phyloP scores from a whole-genome alignment of 2,888 invertebrate species.

The Deilephila porcellus region DNA sequence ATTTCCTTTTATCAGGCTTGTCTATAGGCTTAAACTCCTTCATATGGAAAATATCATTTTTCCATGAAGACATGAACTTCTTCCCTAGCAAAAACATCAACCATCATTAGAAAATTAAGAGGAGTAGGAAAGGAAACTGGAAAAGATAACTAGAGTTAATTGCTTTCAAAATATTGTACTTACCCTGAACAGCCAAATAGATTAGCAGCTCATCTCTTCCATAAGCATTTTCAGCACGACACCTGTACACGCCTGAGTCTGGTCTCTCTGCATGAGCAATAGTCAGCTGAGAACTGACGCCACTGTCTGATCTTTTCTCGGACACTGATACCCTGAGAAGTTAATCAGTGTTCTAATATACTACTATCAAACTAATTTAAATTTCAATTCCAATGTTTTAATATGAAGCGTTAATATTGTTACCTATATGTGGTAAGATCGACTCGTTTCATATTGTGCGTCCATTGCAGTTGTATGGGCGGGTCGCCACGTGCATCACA shows the following conservation, averaged over 20 bases:
- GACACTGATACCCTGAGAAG: constrained; percentile 84
- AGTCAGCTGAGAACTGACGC: constrained; percentile 88
- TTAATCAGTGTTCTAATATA: too few relatives aligned
- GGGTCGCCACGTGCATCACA: constrained; percentile 93
- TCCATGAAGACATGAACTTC: too few relatives aligned
- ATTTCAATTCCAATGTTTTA: too few relatives aligned
- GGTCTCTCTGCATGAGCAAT: constrained; percentile 88
- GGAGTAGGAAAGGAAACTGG: too few relatives aligned
- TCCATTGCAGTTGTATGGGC: constrained; percentile 93
- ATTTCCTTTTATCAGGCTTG: too few relatives aligned
- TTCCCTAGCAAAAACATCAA: too few relatives aligned
- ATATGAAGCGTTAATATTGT: too few relatives aligned
- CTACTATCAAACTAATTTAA: too few relatives aligned
- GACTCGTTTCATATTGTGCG: constrained; percentile 88
- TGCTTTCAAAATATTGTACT: not conserved
- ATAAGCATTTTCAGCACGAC: constrained; percentile 90
- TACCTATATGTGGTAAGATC: constrained; percentile 88
- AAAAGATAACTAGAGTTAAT: too few relatives aligned
- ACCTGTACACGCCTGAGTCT: constrained; percentile 90
- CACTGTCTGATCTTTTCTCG: constrained; percentile 89
- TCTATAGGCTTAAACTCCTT: too few relatives aligned
- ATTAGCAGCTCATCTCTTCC: constrained; percentile 89
- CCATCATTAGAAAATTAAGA: too few relatives aligned
- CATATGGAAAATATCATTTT: too few relatives aligned
- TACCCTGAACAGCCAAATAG: constrained; percentile 91